A percentile compares a stretch with the other conserved stretches of the same genome.
These are phyloP conservation scores for Paratrypauchen microcephalus DNA, from an alignment of 2,797 vertebrate genomes.

Conservation along the genomic window DNA sequence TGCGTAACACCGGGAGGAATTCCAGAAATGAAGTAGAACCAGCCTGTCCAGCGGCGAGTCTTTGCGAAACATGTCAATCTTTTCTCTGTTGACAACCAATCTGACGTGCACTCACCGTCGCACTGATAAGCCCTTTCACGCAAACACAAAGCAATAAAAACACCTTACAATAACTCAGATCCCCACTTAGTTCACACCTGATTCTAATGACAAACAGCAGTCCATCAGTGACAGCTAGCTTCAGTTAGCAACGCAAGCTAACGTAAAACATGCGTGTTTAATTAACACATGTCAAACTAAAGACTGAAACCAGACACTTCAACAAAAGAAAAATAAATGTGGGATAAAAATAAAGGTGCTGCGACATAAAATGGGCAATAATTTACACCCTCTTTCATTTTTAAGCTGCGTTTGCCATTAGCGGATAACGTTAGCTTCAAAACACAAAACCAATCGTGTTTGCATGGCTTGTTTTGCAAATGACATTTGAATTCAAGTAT, in stretches of 20 bases:
- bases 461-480: background rate
- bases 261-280: background rate
- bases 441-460: slow-evolving; percentile 9
- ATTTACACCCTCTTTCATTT: background rate
- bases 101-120: slow-evolving; percentile 29
- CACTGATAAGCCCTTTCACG: background rate
- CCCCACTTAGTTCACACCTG: background rate
- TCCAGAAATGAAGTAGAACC: slow-evolving; percentile 70
- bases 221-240: slow-evolving; percentile 53
- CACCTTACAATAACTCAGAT: background rate
- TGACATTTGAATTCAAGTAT: background rate
- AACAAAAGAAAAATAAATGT: background rate
- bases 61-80: slow-evolving; percentile 30
- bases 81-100: slow-evolving; percentile 26
- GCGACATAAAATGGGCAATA: background rate
- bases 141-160: background rate
- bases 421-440: slow-evolving; percentile 37
- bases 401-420: slow-evolving; percentile 23
- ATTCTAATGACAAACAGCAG: slow-evolving; percentile 14
- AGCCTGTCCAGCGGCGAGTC: slow-evolving; percentile 40
- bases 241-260: slow-evolving; percentile 37
- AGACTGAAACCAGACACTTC: background rate
- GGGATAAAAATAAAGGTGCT: background rate
- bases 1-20: slow-evolving; percentile 60
- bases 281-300: accelerated